Evolutionary conservation across 2,797 vertebrate species (phyloP).

Genomic region (Helostoma temminkii): DNA sequence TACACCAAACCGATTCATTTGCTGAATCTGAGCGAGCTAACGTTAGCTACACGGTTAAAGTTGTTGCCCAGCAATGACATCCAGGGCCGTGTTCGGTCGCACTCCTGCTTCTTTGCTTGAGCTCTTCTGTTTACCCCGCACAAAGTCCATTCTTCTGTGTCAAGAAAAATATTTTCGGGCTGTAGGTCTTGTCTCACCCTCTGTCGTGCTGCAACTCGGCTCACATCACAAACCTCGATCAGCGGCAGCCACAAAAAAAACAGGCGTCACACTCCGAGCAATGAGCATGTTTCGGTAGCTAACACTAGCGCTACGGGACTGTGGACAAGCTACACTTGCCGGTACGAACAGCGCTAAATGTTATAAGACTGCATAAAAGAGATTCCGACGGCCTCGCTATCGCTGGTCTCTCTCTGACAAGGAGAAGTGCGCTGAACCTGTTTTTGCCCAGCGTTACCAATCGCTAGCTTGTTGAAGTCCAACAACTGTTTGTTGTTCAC

Average conservation of each 20-base stretch:
- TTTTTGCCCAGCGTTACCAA: slow-evolving; percentile 63
- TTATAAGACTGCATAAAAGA: not conserved
- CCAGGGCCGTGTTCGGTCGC: slow-evolving; percentile 67
- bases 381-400: slow-evolving; percentile 15
- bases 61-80: slow-evolving; percentile 73
- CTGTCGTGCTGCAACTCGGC: slow-evolving; percentile 63
- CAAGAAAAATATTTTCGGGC: slow-evolving; percentile 44
- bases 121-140: slow-evolving; percentile 32
- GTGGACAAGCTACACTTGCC: slow-evolving; percentile 23
- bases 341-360: not conserved
- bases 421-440: slow-evolving; percentile 53
- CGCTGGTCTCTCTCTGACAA: slow-evolving; percentile 15
- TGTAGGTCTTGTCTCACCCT: slow-evolving; percentile 56
- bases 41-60: slow-evolving; percentile 76
- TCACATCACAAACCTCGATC: slow-evolving; percentile 74
- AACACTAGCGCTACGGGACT: slow-evolving; percentile 41
- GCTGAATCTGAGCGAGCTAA: slow-evolving; percentile 69
- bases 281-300: slow-evolving; percentile 74
- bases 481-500: slow-evolving; percentile 86
- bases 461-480: slow-evolving; percentile 81
- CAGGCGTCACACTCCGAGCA: slow-evolving; percentile 82
- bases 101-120: slow-evolving; percentile 46
- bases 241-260: slow-evolving; percentile 75
- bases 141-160: slow-evolving; percentile 72
- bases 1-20: slow-evolving; percentile 67